Evolutionary conservation across 2,113 vertebrate species (phyloP).

Genomic region (Propithecus coquereli): DNA sequence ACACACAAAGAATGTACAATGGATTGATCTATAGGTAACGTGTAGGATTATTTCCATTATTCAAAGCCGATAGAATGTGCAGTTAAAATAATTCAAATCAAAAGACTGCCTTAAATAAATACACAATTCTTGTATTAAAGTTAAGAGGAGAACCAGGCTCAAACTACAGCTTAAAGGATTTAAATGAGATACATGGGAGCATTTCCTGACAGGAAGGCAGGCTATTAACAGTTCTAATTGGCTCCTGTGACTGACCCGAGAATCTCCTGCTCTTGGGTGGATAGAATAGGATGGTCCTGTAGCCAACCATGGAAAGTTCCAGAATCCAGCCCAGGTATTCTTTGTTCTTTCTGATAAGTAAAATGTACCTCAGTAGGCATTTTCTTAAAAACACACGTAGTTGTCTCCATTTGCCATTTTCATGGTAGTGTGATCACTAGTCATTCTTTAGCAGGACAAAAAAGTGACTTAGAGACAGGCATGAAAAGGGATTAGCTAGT

Average conservation of each 20-base stretch:
- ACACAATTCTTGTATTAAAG: neutral
- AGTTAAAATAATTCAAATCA: neutral
- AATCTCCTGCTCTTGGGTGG: neutral
- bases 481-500: neutral
- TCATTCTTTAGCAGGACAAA: conserved; percentile 17
- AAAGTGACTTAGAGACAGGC: neutral
- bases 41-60: neutral
- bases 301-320: neutral
- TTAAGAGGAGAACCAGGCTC: neutral
- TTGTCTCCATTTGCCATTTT: neutral
- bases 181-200: neutral
- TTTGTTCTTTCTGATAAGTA: neutral
- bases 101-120: neutral
- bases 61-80: conserved; percentile 1
- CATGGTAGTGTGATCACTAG: neutral
- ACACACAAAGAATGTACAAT: neutral
- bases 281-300: neutral
- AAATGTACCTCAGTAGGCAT: neutral
- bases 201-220: neutral
- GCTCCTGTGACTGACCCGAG: neutral
- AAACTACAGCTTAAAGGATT: neutral
- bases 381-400: conserved; percentile 30
- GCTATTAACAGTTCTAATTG: neutral
- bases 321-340: neutral
- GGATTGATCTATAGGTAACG: neutral